Conservation (phyloP, 1,140 invertebrate species). For the Zeugodacus cucurbitae region DNA sequence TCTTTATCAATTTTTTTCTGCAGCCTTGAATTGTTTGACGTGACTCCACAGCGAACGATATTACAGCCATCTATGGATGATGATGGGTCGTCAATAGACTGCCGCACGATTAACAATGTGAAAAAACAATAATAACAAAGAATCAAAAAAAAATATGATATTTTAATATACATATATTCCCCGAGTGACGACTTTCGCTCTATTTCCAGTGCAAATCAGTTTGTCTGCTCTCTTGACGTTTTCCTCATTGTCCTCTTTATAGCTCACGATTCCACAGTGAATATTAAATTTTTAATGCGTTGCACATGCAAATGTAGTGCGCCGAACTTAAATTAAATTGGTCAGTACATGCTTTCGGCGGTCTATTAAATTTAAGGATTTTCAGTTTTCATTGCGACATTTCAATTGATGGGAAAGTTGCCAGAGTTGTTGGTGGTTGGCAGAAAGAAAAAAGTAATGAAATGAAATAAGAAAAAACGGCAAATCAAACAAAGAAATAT, state of each 20-base stretch:
- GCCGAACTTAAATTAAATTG: no score
- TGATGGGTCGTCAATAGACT: not conserved
- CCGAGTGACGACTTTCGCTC: not conserved
- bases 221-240: no score
- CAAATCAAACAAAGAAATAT: no score
- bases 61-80: not conserved
- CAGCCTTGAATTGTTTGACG: slow-evolving; percentile 19
- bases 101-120: not conserved
- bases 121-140: not conserved
- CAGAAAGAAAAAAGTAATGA: no score
- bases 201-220: not conserved
- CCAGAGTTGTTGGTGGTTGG: no score
- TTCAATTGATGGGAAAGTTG: no score
- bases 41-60: not conserved
- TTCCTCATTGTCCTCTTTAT: not conserved
- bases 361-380: no score
- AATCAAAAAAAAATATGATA: not conserved
- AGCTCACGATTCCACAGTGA: not conserved
- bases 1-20: slow-evolving; percentile 9
- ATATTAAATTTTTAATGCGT: not conserved
- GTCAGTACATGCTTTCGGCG: no score
- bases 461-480: no score
- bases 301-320: not conserved
- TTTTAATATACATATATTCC: not conserved
- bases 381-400: no score